Evolutionary conservation across 2,113 vertebrate genomes (phyloP).

Genomic region (Myiopsitta monachus): DNA sequence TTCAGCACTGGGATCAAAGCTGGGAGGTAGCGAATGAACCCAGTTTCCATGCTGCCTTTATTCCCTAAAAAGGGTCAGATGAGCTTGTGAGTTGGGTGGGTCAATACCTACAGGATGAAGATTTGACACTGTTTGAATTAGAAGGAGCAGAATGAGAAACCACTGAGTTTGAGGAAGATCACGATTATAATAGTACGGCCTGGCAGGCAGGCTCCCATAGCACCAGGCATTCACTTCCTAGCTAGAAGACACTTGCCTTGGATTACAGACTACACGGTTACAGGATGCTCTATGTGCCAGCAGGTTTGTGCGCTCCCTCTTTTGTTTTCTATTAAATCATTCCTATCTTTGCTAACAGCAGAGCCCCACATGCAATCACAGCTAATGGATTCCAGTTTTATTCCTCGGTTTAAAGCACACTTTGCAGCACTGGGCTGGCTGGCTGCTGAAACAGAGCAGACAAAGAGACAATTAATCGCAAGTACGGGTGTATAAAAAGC

Average conservation of each 20-base stretch:
- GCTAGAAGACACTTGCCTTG: background rate
- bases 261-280: background rate
- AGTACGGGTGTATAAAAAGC: constrained; percentile 42
- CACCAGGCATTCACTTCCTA: background rate
- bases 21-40: background rate
- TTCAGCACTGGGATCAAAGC: background rate
- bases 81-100: background rate
- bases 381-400: constrained; percentile 54
- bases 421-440: background rate
- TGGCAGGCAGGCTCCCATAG: background rate
- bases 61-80: background rate
- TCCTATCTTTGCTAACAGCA: constrained; percentile 36
- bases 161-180: background rate
- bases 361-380: background rate
- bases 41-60: background rate
- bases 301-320: background rate
- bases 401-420: background rate
- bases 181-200: background rate
- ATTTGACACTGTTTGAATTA: background rate
- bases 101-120: background rate
- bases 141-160: background rate
- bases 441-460: constrained; percentile 45
- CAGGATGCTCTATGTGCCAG: background rate
- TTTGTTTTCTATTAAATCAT: constrained; percentile 46
- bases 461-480: constrained; percentile 55